Percentiles rank a stretch among this genome's conserved stretches.
These are phyloP conservation scores for Lophura swinhoii DNA, from an alignment of 2,797 vertebrate species.

Conservation along the genomic window DNA sequence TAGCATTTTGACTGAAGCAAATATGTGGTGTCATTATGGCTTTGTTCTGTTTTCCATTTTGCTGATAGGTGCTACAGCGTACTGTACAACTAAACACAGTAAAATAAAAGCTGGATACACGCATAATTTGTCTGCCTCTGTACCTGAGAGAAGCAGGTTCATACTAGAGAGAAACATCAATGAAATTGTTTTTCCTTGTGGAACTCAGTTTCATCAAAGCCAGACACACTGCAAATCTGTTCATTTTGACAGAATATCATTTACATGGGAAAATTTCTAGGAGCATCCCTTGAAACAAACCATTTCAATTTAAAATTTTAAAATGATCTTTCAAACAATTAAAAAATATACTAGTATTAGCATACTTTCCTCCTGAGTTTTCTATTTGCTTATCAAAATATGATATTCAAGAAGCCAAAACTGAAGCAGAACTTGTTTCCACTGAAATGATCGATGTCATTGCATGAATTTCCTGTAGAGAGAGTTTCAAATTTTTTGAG, in stretches of 20 bases:
- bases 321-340: neutral
- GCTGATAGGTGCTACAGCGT: neutral
- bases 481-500: conserved; percentile 12
- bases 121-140: neutral
- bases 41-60: neutral
- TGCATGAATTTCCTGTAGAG: neutral
- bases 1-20: neutral
- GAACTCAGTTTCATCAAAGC: neutral
- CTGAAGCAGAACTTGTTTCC: conserved; percentile 4
- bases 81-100: neutral
- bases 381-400: neutral
- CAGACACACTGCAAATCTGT: neutral
- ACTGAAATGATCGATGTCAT: neutral
- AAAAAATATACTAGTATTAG: neutral
- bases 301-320: neutral
- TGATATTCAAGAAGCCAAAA: neutral
- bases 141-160: neutral
- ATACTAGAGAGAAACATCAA: neutral
- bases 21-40: neutral
- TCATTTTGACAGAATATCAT: neutral
- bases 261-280: neutral
- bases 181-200: neutral
- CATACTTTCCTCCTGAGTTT: neutral
- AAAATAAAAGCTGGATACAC: neutral
- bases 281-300: neutral